Evolutionary conservation across 2,888 invertebrate species (phyloP), one percentile per base, ranked within the genome.

Genomic region (Aphidoletes aphidimyza): DNA sequence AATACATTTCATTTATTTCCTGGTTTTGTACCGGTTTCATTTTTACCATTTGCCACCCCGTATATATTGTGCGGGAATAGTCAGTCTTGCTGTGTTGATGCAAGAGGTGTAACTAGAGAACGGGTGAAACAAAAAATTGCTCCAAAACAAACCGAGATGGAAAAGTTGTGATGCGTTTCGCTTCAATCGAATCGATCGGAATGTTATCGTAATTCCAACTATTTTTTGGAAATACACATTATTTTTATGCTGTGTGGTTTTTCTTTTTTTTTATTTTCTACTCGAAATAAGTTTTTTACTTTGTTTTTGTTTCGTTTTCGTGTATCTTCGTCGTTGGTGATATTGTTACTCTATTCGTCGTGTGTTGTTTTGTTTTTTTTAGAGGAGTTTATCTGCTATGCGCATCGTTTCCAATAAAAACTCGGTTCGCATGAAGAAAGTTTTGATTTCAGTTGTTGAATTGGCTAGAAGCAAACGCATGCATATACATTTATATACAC

Each of bases 371-470:
- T 30, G 34, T 69, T 47, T 30, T 69, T 69, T 69, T 69, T 69
- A 69, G n/a, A n/a, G n/a, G n/a, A n/a, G n/a, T n/a, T n/a, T 69
- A 26, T 69, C 8, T 30, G 14, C 34, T 69, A n/a, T 30, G 26
- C 30, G 34, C 69, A 69, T 69, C 69, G 34, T 69, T 69, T 69
- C 69, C 69, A 69, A 69, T 69, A 69, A 69, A 69, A 69, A 69
- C 69, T 69, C 69, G 42, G 8, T 30, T 69, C 69, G 30, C 69
- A 30, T 34, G 69, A 69, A 17, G 14, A 69, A 69, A 69, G 69
- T 69, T 69, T 69, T 69, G 69, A 69, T 69, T 69, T 69, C 17
- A 69, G 69, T 69, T 69, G 69, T 69, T 69, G 69, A 69, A 69
- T 69, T 69, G 30, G 30, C 30, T 69, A 69, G 30, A 69, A 69